phyloP scores from a whole-genome alignment of 2,113 vertebrate genomes.

The Gavialis gangeticus region DNA sequence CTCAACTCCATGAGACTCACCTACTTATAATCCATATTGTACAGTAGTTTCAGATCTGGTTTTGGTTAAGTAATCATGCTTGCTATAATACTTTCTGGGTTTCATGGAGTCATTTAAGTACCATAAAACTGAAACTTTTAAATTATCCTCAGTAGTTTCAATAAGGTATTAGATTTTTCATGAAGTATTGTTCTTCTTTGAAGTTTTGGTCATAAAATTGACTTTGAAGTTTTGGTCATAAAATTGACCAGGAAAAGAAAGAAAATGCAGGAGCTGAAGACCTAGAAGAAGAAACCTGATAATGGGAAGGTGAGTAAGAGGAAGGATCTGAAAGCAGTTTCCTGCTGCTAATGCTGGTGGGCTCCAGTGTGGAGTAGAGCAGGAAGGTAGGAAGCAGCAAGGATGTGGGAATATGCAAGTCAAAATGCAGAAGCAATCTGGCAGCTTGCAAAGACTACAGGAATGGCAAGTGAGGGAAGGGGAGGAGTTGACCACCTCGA shows the following conservation, averaged over 20 bases:
- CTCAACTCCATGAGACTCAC: not conserved
- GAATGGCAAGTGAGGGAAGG: too few relatives aligned
- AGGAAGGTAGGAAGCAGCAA: too few relatives aligned
- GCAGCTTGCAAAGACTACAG: too few relatives aligned
- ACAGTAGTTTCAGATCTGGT: slow-evolving; percentile 32
- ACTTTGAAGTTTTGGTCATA: slow-evolving; percentile 43
- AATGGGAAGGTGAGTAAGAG: too few relatives aligned
- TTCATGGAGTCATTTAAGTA: slow-evolving; percentile 72
- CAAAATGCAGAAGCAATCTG: too few relatives aligned
- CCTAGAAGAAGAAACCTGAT: too few relatives aligned
- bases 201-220: slow-evolving; percentile 62
- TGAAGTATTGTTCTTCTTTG: slow-evolving; percentile 69
- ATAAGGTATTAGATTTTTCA: slow-evolving; percentile 68
- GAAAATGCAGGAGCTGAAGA: too few relatives aligned
- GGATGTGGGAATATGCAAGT: too few relatives aligned
- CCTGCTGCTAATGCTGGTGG: too few relatives aligned
- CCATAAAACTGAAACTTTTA: slow-evolving; percentile 74
- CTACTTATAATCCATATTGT: not conserved
- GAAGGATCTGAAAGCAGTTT: too few relatives aligned
- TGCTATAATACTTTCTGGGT: slow-evolving; percentile 61
- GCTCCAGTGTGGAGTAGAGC: too few relatives aligned
- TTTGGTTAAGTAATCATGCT: slow-evolving; percentile 65
- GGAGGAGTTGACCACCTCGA: too few relatives aligned
- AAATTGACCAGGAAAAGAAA: slow-evolving; percentile 43
- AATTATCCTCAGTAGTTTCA: slow-evolving; percentile 71